Percentiles rank a stretch among this genome's conserved stretches.
phyloP scores from a whole-genome alignment of 2,888 invertebrate genomes.

The Diarsia mendica region DNA sequence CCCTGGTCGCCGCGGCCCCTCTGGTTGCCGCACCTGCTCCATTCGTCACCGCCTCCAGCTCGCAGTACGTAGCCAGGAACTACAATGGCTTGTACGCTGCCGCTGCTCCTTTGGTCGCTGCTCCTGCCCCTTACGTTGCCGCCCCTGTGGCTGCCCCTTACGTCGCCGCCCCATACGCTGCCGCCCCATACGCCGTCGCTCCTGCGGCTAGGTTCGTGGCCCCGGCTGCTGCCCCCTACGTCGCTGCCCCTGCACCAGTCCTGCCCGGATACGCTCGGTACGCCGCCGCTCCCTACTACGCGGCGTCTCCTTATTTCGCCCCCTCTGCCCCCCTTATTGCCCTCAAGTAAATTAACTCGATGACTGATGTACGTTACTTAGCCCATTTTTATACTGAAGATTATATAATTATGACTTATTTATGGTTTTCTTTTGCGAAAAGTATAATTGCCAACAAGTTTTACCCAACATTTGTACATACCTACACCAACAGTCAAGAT shows the following conservation, averaged over 20 bases:
- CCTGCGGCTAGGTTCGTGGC: conserved; percentile 66
- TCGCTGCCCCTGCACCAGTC: conserved; percentile 73
- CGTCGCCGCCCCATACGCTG: conserved; percentile 46
- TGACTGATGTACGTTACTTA: conserved; percentile 73
- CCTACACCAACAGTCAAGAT: not conserved
- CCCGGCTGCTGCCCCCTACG: conserved; percentile 72
- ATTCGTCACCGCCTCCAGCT: conserved; percentile 92
- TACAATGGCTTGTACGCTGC: conserved; percentile 88
- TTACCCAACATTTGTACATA: not conserved
- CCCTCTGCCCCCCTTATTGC: conserved; percentile 81
- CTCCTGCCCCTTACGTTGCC: conserved; percentile 82
- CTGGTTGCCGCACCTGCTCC: conserved; percentile 86
- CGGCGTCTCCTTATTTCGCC: conserved; percentile 75
- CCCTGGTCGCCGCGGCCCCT: conserved; percentile 82
- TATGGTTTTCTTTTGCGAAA: conserved; percentile 10
- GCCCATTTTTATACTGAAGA: conserved; percentile 69
- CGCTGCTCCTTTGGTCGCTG: conserved; percentile 86
- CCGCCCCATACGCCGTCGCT: conserved; percentile 67
- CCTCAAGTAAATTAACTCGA: conserved; percentile 72
- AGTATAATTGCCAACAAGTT: no score
- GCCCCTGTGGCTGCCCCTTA: conserved; percentile 65
- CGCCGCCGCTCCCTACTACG: conserved; percentile 69
- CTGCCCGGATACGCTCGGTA: conserved; percentile 73
- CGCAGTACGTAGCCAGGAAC: conserved; percentile 91
- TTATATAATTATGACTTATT: conserved; percentile 51